Evolutionary conservation across 1,140 invertebrate species (phyloP).

Genomic region (Scaptomyza montana): DNA sequence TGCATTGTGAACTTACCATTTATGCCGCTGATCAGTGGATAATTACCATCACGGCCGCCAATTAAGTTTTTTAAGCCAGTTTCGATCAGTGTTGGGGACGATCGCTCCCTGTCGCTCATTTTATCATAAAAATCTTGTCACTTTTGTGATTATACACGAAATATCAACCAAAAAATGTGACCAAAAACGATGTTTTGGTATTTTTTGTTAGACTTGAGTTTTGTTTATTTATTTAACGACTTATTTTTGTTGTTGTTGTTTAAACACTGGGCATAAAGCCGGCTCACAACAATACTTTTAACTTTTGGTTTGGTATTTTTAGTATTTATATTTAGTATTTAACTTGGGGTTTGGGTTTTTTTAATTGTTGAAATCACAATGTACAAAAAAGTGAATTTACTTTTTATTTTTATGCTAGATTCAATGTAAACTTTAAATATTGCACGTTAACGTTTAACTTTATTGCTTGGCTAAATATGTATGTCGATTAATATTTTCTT

Average conservation of each 20-base stretch:
- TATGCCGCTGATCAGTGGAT: constrained; percentile 88
- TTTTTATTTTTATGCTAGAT: constrained; percentile 42
- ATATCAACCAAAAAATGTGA: constrained; percentile 28
- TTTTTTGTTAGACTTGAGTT: not conserved
- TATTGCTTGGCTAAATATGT: constrained; percentile 58
- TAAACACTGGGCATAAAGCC: constrained; percentile 25
- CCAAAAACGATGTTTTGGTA: constrained; percentile 12
- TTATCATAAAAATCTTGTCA: constrained; percentile 83
- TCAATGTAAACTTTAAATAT: constrained; percentile 78
- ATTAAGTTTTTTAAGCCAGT: constrained; percentile 91
- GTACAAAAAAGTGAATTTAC: constrained; percentile 50
- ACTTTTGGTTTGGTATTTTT: constrained; percentile 21
- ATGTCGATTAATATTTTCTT: constrained; percentile 24
- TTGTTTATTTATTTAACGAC: not conserved
- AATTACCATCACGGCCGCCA: constrained; percentile 90
- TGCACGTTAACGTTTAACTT: constrained; percentile 72
- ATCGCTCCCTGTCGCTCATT: constrained; percentile 92
- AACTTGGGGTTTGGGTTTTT: constrained; percentile 18
- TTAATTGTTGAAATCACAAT: constrained; percentile 48
- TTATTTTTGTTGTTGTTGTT: not conserved
- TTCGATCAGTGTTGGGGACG: constrained; percentile 90
- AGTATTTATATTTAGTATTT: not conserved
- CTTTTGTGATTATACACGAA: constrained; percentile 81
- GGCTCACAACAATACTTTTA: constrained; percentile 39
- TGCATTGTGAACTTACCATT: constrained; percentile 87